Conservation (phyloP, 2,888 invertebrate species). For the Eupithecia insigniata region DNA sequence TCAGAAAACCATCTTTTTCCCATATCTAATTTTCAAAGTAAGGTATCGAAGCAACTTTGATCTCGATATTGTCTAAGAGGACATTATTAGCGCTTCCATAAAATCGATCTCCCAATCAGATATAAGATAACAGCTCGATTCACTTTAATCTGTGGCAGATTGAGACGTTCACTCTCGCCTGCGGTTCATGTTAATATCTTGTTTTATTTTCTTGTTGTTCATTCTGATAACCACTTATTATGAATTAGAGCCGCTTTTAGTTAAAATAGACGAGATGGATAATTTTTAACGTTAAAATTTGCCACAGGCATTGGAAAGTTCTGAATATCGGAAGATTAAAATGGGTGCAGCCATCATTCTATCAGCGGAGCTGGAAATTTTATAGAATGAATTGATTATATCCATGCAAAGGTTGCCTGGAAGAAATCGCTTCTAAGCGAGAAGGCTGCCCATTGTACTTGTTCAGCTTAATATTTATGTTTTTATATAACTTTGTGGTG, state of each 20-base stretch:
- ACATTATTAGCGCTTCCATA: conserved; percentile 13
- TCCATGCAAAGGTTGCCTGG: no score
- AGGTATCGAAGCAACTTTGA: background rate
- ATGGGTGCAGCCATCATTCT: background rate
- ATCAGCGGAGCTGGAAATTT: background rate
- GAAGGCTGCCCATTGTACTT: no score
- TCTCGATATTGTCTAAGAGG: background rate
- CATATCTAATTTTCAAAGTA: background rate
- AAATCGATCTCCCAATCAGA: conserved; percentile 14
- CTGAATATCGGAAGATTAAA: background rate
- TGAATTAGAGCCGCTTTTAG: conserved; percentile 42
- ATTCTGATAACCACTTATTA: conserved; percentile 44
- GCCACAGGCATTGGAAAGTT: conserved; percentile 17
- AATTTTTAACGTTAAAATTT: conserved; percentile 12
- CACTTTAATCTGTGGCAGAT: conserved; percentile 21
- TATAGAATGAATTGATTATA: background rate
- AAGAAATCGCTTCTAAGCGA: no score
- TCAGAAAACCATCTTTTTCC: no score
- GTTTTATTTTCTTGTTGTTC: conserved; percentile 28
- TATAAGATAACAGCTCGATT: conserved; percentile 11
- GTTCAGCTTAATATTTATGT: no score
- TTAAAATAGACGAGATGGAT: conserved; percentile 14
- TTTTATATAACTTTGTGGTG: no score
- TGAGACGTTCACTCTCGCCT: conserved; percentile 31
- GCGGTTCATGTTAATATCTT: conserved; percentile 20